Base-by-base conservation (phyloP, 2,113 vertebrate genomes). In the Polypterus bichir region DNA sequence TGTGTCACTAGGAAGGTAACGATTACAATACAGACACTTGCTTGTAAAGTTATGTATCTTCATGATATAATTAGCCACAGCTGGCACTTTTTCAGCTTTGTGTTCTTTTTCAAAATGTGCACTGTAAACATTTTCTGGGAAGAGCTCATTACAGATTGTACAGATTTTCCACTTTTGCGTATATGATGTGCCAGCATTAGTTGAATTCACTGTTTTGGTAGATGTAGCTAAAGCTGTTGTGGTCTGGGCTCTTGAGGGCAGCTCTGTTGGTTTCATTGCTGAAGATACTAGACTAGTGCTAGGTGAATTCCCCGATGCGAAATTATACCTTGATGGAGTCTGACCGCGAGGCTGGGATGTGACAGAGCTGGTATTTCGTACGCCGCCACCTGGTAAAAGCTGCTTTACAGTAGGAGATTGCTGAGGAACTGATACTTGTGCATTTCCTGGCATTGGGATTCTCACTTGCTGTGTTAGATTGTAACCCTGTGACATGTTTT, bases 81-180 rank as follows among this genome's bases (percentile, higher is more conserved):
- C 96, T 0, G 92, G 94, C 54, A 98, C 93, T 81, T 98, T 98
- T 78, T 98, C 94, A 0, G 96, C 94, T 77, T 98, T 97, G 81
- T 98, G 94, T 76, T 97, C 94, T 66, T 97, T 98, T 76, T 97
- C 94, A 62, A 97, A 98, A 75, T 98, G 96, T 65, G 91, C 86
- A 44, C 93, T 95, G 74, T 98, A 97, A 58, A 98, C 92, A 1
- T 97, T 98, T 76, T 98, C 96, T 7, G 96, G 96, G 68, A 98
- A 97, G 58, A 98, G 91, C 86, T 98, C 94, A 0, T 98, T 98
- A 77, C 94, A 98, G 81, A 98, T 98, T 2, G 96, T 97, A 80
- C 96, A 98, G 70, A 97, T 98, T 77, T 98, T 97, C 96, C 96
- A 98, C 77, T 98, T 98, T 68, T 98, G 94, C 0, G 96, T 97